A percentile compares a stretch with the other conserved stretches of the same genome.
Evolutionary conservation across 2,888 invertebrate genomes (phyloP).

Genomic region (Dasypolia templi): DNA sequence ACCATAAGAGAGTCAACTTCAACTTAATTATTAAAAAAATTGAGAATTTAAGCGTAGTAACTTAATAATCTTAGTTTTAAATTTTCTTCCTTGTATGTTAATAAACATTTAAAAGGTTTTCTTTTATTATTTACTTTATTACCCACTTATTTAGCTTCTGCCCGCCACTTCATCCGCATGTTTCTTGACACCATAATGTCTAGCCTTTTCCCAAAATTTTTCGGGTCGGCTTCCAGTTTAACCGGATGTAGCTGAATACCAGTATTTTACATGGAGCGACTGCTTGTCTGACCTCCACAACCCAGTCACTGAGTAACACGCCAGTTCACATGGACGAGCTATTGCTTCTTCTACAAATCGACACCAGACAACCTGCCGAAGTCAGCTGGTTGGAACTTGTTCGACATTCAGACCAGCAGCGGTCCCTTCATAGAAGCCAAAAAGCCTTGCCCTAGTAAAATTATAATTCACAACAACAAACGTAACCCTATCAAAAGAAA

Average conservation of each 20-base stretch:
- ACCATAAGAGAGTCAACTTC: neutral
- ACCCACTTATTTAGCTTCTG: neutral
- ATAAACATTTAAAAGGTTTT: too few species aligned
- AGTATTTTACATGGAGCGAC: neutral
- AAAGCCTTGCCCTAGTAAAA: too few species aligned
- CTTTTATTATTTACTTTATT: too few species aligned
- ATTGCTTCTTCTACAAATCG: slow-evolving; percentile 97
- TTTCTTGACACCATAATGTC: neutral
- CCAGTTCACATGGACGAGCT: slow-evolving; percentile 95
- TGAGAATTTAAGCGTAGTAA: neutral
- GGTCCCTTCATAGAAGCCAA: too few species aligned
- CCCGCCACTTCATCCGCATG: neutral
- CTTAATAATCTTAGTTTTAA: neutral
- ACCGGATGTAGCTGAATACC: neutral
- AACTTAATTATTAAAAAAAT: neutral
- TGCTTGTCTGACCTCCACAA: neutral
- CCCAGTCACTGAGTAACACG: neutral
- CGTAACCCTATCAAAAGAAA: too few species aligned
- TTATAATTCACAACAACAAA: too few species aligned
- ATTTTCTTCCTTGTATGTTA: neutral
- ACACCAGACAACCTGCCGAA: slow-evolving; percentile 95
- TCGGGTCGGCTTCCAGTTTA: neutral
- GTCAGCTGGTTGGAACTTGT: slow-evolving; percentile 97
- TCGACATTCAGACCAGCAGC: slow-evolving; percentile 96
- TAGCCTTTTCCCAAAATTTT: neutral